Percentiles rank a stretch among this genome's conserved stretches.
Conservation (phyloP, 2,888 invertebrate species). For the Acanthococcus lagerstroemiae region DNA sequence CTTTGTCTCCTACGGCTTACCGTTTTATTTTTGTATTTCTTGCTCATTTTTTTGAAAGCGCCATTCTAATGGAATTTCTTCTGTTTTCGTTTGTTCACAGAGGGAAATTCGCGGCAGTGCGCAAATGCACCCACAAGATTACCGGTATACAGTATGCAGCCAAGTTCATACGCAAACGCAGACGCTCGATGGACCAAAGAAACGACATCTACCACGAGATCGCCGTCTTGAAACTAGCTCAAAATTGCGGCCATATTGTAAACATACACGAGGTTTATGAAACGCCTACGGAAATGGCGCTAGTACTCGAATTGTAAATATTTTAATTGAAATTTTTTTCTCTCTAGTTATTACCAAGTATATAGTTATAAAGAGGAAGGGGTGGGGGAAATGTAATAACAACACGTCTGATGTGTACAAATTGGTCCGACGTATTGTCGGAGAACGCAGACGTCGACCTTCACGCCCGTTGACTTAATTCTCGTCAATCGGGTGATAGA, state of each 20-base stretch:
- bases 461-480: background rate
- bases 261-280: conserved; percentile 72
- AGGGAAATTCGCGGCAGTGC: conserved; percentile 93
- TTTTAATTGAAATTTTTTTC: conserved; percentile 7
- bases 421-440: background rate
- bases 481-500: background rate
- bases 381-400: background rate
- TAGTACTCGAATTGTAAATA: conserved; percentile 81
- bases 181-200: conserved; percentile 73
- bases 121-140: conserved; percentile 75
- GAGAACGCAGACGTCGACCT: conserved; percentile 4
- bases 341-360: background rate
- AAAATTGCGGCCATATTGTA: conserved; percentile 74
- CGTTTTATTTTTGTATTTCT: too few relatives aligned
- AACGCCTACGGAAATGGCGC: conserved; percentile 56
- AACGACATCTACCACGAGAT: conserved; percentile 90
- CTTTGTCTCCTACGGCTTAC: too few relatives aligned
- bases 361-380: too few relatives aligned
- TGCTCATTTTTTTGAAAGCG: too few relatives aligned
- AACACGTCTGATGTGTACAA: background rate
- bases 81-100: too few relatives aligned
- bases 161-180: conserved; percentile 84
- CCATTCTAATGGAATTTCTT: too few relatives aligned
- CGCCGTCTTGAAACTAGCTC: conserved; percentile 78
- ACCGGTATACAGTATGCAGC: conserved; percentile 89